These are phyloP conservation scores for Fringilla coelebs DNA, from an alignment of 2,797 vertebrate genomes.

Conservation along the genomic window DNA sequence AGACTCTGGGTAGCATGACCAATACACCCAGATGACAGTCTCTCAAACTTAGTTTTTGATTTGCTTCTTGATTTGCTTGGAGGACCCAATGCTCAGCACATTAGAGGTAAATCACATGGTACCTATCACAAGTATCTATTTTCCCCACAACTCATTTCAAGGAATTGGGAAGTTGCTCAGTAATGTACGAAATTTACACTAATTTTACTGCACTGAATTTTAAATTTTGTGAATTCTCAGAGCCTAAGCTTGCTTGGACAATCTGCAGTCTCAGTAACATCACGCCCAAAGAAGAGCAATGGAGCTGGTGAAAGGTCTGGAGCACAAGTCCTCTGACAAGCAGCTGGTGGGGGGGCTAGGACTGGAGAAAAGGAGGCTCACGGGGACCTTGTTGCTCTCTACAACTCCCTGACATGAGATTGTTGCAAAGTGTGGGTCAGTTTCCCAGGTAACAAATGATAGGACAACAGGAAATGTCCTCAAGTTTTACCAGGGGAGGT, in stretches of 20 bases:
- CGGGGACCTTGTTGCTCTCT: accelerated
- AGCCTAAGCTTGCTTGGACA: background rate
- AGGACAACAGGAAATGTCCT: background rate
- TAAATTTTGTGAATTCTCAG: background rate
- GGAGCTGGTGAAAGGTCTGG: background rate
- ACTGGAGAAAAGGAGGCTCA: background rate
- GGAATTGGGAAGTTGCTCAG: background rate
- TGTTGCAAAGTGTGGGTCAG: background rate
- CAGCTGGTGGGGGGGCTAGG: background rate
- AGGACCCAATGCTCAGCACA: background rate
- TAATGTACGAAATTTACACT: background rate
- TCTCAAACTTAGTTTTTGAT: background rate
- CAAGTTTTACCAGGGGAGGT: background rate
- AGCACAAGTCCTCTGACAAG: background rate
- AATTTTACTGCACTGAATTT: background rate
- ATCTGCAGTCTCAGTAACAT: background rate
- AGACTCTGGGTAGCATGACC: background rate
- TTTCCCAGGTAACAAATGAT: background rate
- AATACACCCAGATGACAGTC: background rate
- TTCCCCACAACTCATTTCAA: background rate
- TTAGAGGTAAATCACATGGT: background rate
- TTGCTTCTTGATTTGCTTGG: background rate
- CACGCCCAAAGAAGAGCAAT: background rate
- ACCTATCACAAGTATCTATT: background rate
- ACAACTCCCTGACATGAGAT: background rate